phyloP scores from a whole-genome alignment of 2,888 invertebrate species.

The Tinea pellionella region DNA sequence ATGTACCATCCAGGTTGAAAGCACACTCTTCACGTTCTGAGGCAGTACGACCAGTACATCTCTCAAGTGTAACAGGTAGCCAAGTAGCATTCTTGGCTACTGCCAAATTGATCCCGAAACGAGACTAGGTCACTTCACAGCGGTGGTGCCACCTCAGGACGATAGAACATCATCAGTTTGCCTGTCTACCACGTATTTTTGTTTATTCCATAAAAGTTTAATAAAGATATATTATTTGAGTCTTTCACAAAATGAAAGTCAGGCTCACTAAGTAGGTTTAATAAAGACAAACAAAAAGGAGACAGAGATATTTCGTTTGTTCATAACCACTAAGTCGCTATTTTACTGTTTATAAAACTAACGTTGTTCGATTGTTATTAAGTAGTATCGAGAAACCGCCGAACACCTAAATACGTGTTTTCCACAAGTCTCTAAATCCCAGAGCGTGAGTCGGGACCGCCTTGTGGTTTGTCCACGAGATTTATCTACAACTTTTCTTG shows the following conservation, averaged over 20 bases:
- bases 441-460: conserved; percentile 30
- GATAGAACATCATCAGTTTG: too few relatives aligned
- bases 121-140: too few relatives aligned
- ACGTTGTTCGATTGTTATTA: conserved; percentile 9
- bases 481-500: conserved; percentile 53
- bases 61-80: too few relatives aligned
- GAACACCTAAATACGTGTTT: conserved; percentile 12
- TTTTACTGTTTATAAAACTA: conserved; percentile 2
- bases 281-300: too few relatives aligned
- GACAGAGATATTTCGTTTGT: background rate
- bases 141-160: too few relatives aligned
- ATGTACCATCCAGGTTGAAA: too few relatives aligned
- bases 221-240: background rate
- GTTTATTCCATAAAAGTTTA: background rate
- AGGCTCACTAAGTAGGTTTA: background rate
- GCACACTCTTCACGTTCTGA: too few relatives aligned
- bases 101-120: too few relatives aligned
- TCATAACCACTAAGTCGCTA: conserved; percentile 8
- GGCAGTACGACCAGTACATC: too few relatives aligned
- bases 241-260: background rate
- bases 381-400: conserved; percentile 11
- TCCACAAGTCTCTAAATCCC: conserved; percentile 26
- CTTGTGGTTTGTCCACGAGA: conserved; percentile 48
- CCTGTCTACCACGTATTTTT: too few relatives aligned
- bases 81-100: too few relatives aligned